Evolutionary conservation across 2,797 vertebrate species (phyloP).

Genomic region (Vireo griseus): DNA sequence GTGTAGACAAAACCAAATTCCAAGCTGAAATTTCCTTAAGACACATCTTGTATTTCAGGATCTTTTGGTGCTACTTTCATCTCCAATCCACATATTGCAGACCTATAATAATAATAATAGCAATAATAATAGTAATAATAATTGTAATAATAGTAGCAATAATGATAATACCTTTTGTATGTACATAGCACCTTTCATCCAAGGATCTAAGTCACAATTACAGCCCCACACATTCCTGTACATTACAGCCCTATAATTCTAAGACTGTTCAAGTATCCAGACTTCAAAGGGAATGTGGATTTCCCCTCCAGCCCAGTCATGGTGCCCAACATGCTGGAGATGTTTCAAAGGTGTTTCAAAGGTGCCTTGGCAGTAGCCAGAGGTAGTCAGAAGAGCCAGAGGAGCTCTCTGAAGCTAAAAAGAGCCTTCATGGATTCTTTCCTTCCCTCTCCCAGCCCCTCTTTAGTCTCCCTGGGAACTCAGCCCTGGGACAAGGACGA

Average conservation of each 20-base stretch:
- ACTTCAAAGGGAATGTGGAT: slow-evolving; percentile 60
- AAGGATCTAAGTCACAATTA: slow-evolving; percentile 65
- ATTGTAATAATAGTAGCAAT: slow-evolving; percentile 27
- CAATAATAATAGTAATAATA: slow-evolving; percentile 48
- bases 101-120: slow-evolving; percentile 56
- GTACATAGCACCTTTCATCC: slow-evolving; percentile 61
- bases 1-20: not conserved
- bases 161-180: slow-evolving; percentile 59
- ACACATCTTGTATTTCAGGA: slow-evolving; percentile 43
- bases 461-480: not conserved
- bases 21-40: slow-evolving; percentile 33
- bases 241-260: slow-evolving; percentile 63
- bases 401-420: slow-evolving; percentile 1
- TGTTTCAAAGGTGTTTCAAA: slow-evolving; percentile 50
- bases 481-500: not conserved
- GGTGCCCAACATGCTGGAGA: slow-evolving; percentile 46
- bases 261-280: slow-evolving; percentile 48
- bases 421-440: not conserved
- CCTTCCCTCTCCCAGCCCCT: not conserved
- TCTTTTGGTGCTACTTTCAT: slow-evolving; percentile 47
- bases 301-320: slow-evolving; percentile 59
- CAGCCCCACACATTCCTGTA: slow-evolving; percentile 60
- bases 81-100: slow-evolving; percentile 33
- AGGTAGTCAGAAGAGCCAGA: not conserved
- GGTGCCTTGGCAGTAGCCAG: slow-evolving; percentile 42